phyloP scores from a whole-genome alignment of 2,797 vertebrate genomes.

The Clarias laeviceps region DNA sequence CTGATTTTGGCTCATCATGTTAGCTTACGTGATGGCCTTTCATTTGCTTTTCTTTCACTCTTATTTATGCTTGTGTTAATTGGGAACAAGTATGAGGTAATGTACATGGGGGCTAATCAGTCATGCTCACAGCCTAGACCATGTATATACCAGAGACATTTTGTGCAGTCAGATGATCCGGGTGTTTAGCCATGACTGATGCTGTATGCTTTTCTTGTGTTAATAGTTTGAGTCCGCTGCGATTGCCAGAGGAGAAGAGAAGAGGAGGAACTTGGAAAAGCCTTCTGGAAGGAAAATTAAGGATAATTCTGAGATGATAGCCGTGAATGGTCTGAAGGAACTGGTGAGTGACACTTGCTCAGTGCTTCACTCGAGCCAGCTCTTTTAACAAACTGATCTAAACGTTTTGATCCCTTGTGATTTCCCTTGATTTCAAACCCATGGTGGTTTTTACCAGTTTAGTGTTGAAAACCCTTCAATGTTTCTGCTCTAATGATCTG shows the following conservation, averaged over 20 bases:
- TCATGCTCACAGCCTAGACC: conserved; percentile 24
- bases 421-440: conserved; percentile 45
- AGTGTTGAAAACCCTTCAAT: conserved; percentile 53
- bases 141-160: conserved; percentile 25
- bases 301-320: conserved; percentile 43
- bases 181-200: conserved; percentile 29
- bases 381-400: neutral
- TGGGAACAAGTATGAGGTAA: conserved; percentile 46
- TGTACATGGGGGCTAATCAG: conserved; percentile 33
- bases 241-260: conserved; percentile 14
- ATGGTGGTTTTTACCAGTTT: conserved; percentile 38
- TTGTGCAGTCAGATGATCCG: conserved; percentile 10
- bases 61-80: conserved; percentile 45
- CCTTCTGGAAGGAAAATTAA: conserved; percentile 31
- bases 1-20: conserved; percentile 67
- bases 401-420: conserved; percentile 21
- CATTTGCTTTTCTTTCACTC: conserved; percentile 47
- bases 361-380: neutral
- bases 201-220: conserved; percentile 35
- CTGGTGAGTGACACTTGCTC: conserved; percentile 55
- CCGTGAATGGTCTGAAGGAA: conserved; percentile 48
- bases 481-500: conserved; percentile 64
- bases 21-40: conserved; percentile 44
- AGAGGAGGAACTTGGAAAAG: conserved; percentile 28
- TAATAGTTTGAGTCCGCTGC: conserved; percentile 49